A percentile compares a stretch with the other conserved stretches of the same genome.
phyloP scores from a whole-genome alignment of 2,888 invertebrate species.

The Mythimna pallens region DNA sequence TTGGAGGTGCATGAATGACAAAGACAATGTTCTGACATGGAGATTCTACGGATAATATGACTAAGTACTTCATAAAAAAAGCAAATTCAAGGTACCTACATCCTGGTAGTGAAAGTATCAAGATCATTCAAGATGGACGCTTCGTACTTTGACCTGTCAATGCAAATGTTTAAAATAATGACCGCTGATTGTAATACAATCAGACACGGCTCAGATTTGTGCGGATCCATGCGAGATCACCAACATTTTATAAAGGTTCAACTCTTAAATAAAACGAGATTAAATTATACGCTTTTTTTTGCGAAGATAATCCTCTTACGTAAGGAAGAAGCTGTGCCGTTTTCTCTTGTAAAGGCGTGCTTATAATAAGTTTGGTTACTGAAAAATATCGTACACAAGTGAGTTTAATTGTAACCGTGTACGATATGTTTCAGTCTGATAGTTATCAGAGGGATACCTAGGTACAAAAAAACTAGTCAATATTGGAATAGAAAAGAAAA shows the following conservation, averaged over 20 bases:
- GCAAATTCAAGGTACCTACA: conserved; percentile 18
- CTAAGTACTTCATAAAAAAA: conserved; percentile 18
- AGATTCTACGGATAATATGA: background rate
- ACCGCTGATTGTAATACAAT: conserved; percentile 79
- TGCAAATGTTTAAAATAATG: conserved; percentile 76
- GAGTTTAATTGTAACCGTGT: no score
- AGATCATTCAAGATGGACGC: conserved; percentile 47
- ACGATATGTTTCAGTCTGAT: no score
- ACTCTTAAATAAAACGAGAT: conserved; percentile 30
- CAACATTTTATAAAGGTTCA: conserved; percentile 68
- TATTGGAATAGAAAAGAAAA: no score
- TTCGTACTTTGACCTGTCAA: conserved; percentile 72
- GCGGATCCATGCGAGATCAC: conserved; percentile 57
- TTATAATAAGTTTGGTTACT: background rate
- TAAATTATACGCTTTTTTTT: conserved; percentile 46
- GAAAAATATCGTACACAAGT: background rate
- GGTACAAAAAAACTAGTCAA: no score
- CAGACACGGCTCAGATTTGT: conserved; percentile 73
- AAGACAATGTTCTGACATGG: background rate
- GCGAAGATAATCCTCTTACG: conserved; percentile 38
- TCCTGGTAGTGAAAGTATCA: conserved; percentile 55
- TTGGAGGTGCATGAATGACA: background rate
- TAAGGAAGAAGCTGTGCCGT: conserved; percentile 10
- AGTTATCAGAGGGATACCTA: no score
- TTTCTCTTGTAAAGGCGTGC: conserved; percentile 29